Percentiles rank a stretch among this genome's conserved stretches.
phyloP scores from a whole-genome alignment of 53 echinoderm and acorn worm genomes.

The Arbacia lixula region DNA sequence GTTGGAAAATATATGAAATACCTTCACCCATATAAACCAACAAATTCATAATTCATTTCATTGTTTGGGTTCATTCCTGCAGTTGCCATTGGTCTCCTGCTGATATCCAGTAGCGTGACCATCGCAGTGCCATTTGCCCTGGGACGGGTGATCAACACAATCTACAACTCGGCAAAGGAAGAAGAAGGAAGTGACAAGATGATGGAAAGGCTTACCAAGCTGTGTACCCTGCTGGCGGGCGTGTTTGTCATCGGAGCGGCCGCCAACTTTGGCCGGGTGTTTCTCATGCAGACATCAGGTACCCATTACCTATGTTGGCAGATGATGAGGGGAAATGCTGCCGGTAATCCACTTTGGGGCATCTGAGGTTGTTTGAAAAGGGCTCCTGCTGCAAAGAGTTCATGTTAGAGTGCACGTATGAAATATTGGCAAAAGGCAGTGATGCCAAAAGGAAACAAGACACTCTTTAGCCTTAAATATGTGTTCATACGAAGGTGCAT shows the following conservation, averaged over 20 bases:
- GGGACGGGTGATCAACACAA: constrained; percentile 91
- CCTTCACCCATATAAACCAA: too few species aligned
- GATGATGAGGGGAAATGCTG: too few species aligned
- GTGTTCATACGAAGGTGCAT: too few species aligned
- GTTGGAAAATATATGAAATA: too few species aligned
- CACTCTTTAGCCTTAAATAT: too few species aligned
- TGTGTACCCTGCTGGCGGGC: constrained; percentile 68
- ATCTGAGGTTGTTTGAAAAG: too few species aligned
- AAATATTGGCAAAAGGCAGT: too few species aligned
- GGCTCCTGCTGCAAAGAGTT: too few species aligned
- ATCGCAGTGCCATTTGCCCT: constrained; percentile 90
- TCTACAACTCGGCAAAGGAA: constrained; percentile 68
- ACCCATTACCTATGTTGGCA: too few species aligned
- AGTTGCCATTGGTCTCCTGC: constrained; percentile 82
- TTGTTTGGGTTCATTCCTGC: neutral
- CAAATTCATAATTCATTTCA: neutral
- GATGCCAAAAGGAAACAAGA: too few species aligned
- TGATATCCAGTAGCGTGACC: constrained; percentile 90
- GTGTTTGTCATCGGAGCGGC: constrained; percentile 86
- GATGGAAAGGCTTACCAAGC: constrained; percentile 71
- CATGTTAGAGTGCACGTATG: too few species aligned
- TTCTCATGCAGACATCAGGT: constrained; percentile 95
- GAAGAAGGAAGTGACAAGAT: constrained; percentile 61
- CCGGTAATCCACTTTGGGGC: too few species aligned
- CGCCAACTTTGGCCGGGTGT: constrained; percentile 91